Conservation (phyloP, 2,888 invertebrate species). For the Lissocephala sabroskyi region DNA sequence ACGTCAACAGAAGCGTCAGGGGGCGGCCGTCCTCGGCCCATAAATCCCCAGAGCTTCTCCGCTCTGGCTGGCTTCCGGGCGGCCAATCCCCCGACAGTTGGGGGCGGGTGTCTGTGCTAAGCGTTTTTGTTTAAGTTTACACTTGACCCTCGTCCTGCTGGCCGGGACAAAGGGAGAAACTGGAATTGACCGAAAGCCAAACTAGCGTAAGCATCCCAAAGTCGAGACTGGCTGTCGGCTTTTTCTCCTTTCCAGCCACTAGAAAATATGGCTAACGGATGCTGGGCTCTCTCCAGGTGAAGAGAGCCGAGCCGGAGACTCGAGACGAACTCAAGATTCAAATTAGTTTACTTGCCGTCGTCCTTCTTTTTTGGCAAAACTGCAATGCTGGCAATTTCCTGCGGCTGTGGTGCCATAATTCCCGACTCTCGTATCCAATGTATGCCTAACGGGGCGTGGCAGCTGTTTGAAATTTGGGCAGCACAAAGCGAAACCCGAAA, state of each 20-base stretch:
- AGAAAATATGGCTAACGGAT: too few species aligned
- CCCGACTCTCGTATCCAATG: slow-evolving; percentile 11
- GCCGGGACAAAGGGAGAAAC: slow-evolving; percentile 16
- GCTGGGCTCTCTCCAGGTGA: not conserved
- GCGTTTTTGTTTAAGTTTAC: slow-evolving; percentile 45
- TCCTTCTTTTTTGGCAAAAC: not conserved
- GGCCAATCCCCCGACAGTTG: too few species aligned
- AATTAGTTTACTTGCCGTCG: not conserved
- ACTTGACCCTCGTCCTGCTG: slow-evolving; percentile 49
- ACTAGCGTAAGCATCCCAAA: too few species aligned
- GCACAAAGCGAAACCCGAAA: not conserved
- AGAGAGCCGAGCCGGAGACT: not conserved
- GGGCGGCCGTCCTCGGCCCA: slow-evolving; percentile 19
- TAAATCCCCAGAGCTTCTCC: slow-evolving; percentile 20
- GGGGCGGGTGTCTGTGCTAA: slow-evolving; percentile 20
- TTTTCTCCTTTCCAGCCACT: too few species aligned
- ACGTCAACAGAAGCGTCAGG: slow-evolving; percentile 25
- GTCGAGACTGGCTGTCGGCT: too few species aligned
- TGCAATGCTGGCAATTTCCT: slow-evolving; percentile 1
- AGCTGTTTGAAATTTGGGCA: not conserved
- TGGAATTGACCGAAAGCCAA: not conserved
- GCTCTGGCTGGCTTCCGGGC: not conserved
- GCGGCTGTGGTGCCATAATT: slow-evolving; percentile 23
- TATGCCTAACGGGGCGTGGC: slow-evolving; percentile 22
- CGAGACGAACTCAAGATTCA: not conserved